These are phyloP conservation scores for Aplysina aerophoba DNA, from an alignment of 37 sponge, comb jelly and placozoan species.

Conservation along the genomic window DNA sequence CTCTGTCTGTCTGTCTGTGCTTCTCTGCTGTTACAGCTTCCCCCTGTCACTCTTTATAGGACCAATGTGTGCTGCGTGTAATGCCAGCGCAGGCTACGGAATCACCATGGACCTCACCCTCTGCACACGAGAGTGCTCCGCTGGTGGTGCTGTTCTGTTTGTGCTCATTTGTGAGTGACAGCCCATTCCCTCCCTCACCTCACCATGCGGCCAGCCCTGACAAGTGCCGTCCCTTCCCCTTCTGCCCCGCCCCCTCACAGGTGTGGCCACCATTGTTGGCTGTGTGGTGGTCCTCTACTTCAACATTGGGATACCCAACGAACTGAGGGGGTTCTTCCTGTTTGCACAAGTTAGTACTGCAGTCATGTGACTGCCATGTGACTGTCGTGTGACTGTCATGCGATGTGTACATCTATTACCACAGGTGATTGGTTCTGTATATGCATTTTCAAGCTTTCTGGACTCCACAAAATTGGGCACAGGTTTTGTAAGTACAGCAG, in stretches of 20 bases:
- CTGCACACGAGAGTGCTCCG: conserved; percentile 23
- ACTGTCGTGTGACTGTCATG: too few relatives aligned
- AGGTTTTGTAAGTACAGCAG: neutral
- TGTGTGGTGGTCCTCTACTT: conserved; percentile 37
- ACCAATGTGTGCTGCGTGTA: conserved; percentile 63
- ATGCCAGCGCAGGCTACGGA: conserved; percentile 5
- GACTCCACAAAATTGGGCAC: neutral
- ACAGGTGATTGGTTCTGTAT: conserved; percentile 14
- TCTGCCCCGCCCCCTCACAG: conserved; percentile 27
- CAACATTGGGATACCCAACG: conserved; percentile 58
- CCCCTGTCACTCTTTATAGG: conserved; percentile 20
- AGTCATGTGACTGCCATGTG: too few relatives aligned
- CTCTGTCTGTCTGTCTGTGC: neutral
- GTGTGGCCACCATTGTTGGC: neutral
- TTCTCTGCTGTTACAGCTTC: neutral
- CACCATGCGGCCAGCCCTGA: neutral
- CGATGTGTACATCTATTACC: neutral
- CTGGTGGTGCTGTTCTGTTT: conserved; percentile 47
- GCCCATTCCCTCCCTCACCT: neutral
- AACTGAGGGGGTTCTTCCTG: conserved; percentile 55
- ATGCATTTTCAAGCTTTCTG: neutral
- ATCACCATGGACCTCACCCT: conserved; percentile 67
- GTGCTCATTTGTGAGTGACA: conserved; percentile 46
- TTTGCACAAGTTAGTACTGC: conserved; percentile 49
- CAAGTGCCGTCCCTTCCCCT: too few relatives aligned